Conservation (phyloP, 2,113 vertebrate species). For the Prochilodus magdalenae region DNA sequence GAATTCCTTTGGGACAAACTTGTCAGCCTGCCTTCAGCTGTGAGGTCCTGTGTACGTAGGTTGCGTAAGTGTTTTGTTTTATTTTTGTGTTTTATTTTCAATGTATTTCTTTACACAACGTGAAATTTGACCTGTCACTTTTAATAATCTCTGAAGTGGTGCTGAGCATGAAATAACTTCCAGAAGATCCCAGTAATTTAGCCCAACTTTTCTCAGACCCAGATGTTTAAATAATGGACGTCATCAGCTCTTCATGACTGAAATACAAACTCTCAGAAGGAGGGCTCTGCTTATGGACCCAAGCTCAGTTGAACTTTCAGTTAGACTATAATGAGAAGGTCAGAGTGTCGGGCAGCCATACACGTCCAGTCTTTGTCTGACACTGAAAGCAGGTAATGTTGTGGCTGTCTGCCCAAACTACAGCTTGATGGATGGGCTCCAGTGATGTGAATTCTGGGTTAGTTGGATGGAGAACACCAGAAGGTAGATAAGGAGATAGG, state of each 20-base stretch:
- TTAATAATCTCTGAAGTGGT: background rate
- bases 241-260: background rate
- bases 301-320: conserved; percentile 65
- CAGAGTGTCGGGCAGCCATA: conserved; percentile 48
- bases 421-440: conserved; percentile 66
- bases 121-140: background rate
- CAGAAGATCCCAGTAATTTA: background rate
- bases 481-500: conserved; percentile 52
- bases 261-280: background rate
- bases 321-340: conserved; percentile 57
- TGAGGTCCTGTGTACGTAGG: background rate
- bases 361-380: conserved; percentile 54
- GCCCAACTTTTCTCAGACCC: background rate
- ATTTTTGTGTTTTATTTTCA: no score
- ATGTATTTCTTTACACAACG: background rate
- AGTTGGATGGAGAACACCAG: conserved; percentile 42
- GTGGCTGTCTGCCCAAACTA: conserved; percentile 40
- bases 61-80: background rate
- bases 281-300: background rate
- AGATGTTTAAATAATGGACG: background rate
- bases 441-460: conserved; percentile 38
- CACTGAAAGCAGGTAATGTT: conserved; percentile 47
- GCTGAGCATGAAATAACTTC: conserved; percentile 1
- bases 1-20: background rate
- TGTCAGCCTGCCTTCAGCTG: background rate